A percentile compares a stretch with the other conserved stretches of the same genome.
Conservation (phyloP, 2,888 invertebrate species). For the Apamea epomidion region DNA sequence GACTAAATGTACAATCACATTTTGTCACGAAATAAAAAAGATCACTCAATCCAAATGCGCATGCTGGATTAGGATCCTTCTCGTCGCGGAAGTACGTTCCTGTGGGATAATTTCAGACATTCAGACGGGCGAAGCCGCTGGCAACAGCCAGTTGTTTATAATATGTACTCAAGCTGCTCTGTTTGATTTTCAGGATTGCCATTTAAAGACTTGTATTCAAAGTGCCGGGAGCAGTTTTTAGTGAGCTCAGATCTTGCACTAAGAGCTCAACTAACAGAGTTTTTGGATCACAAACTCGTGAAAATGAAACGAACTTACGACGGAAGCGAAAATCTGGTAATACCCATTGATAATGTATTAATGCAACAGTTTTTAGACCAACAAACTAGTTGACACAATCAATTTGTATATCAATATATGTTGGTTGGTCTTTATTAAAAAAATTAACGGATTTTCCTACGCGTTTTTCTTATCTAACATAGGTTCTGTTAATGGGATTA, state of each 20-base stretch:
- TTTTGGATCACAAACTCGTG: conserved; percentile 98
- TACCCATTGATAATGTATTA: conserved; percentile 94
- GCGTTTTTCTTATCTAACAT: conserved; percentile 31
- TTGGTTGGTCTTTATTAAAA: conserved; percentile 39
- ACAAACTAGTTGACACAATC: conserved; percentile 78
- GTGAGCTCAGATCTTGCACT: conserved; percentile 98
- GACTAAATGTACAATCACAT: no score
- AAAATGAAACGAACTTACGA: conserved; percentile 94
- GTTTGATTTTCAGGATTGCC: conserved; percentile 92
- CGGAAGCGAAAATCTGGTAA: conserved; percentile 95
- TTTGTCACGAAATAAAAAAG: no score
- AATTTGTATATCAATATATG: conserved; percentile 1
- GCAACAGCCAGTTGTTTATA: neutral
- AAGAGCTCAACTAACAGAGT: conserved; percentile 97
- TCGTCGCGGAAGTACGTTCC: neutral
- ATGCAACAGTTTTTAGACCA: conserved; percentile 95
- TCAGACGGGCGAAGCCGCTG: no score
- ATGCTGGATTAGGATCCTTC: neutral
- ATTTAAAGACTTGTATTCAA: conserved; percentile 96
- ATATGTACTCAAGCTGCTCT: neutral
- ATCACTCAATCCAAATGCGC: no score
- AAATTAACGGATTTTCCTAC: neutral
- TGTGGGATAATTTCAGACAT: neutral
- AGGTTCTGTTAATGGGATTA: neutral
- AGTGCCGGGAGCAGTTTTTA: conserved; percentile 96